phyloP scores from a whole-genome alignment of 2,888 invertebrate genomes.

The Athalia cordata region DNA sequence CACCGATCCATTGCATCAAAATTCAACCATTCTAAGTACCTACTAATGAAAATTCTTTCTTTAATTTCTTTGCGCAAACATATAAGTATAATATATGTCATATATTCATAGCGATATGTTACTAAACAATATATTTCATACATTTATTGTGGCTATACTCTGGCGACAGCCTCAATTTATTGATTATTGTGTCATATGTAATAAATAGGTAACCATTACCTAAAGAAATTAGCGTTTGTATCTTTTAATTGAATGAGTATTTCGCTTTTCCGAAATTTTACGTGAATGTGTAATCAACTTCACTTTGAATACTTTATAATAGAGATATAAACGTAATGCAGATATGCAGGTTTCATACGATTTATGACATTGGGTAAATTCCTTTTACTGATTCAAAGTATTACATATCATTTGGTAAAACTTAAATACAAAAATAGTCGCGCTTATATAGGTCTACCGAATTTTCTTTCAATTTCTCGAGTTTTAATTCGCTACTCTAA shows the following conservation, averaged over 20 bases:
- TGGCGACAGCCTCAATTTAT: slow-evolving; percentile 24
- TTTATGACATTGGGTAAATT: not conserved
- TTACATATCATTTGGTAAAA: slow-evolving; percentile 16
- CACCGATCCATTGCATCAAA: too few relatives aligned
- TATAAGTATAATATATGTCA: too few relatives aligned
- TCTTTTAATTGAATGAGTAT: not conserved
- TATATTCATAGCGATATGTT: too few relatives aligned
- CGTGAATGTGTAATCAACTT: not conserved
- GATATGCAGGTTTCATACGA: slow-evolving; percentile 44
- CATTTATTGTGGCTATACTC: slow-evolving; percentile 23
- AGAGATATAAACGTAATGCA: slow-evolving; percentile 52
- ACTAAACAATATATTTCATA: not conserved
- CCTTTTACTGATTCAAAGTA: not conserved
- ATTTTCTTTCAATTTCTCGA: slow-evolving; percentile 22
- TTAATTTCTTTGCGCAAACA: not conserved
- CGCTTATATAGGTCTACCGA: slow-evolving; percentile 19
- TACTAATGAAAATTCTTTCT: not conserved
- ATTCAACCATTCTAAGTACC: too few relatives aligned
- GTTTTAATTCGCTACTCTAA: slow-evolving; percentile 30
- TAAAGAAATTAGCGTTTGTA: not conserved
- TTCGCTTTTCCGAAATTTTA: too few relatives aligned
- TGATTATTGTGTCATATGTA: not conserved
- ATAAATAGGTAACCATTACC: slow-evolving; percentile 29
- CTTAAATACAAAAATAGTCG: slow-evolving; percentile 42
- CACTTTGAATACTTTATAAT: slow-evolving; percentile 16